Conservation (phyloP, 2,888 invertebrate species). For the Acleris sparsana region DNA sequence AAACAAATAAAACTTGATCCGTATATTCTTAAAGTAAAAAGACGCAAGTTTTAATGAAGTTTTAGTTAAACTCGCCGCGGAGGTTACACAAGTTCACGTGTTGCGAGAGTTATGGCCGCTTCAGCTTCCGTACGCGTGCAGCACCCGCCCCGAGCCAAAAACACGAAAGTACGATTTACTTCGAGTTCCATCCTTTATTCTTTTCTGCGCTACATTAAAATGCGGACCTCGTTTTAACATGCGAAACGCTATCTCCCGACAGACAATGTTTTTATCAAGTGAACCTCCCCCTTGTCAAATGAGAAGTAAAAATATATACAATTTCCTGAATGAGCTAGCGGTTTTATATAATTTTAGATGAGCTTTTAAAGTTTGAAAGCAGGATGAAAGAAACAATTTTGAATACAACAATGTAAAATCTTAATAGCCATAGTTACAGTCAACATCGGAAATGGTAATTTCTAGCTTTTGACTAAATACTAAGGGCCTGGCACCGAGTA, state of each 20-base stretch:
- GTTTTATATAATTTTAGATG: not conserved
- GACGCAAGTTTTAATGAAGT: conserved; percentile 19
- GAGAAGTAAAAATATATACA: conserved; percentile 27
- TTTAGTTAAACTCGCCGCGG: conserved; percentile 13
- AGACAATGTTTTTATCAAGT: conserved; percentile 48
- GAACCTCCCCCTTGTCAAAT: conserved; percentile 37
- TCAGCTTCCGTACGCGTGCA: conserved; percentile 62
- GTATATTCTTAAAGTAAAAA: not conserved
- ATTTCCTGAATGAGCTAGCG: conserved; percentile 9
- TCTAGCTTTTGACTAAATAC: not conserved
- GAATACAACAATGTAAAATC: too few species aligned
- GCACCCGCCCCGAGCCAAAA: conserved; percentile 57
- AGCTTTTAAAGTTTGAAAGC: not conserved
- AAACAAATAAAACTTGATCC: not conserved
- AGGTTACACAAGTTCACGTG: conserved; percentile 47
- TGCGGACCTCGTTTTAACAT: conserved; percentile 53
- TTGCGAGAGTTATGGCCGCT: conserved; percentile 59
- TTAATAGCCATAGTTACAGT: too few species aligned
- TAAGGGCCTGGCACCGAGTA: not conserved
- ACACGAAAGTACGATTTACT: conserved; percentile 62
- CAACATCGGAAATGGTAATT: too few species aligned
- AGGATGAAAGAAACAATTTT: not conserved
- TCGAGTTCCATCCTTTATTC: conserved; percentile 49
- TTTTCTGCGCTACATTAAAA: conserved; percentile 55
- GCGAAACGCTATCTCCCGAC: conserved; percentile 50